phyloP scores from a whole-genome alignment of 1,140 invertebrate genomes.

The Euura lappo region DNA sequence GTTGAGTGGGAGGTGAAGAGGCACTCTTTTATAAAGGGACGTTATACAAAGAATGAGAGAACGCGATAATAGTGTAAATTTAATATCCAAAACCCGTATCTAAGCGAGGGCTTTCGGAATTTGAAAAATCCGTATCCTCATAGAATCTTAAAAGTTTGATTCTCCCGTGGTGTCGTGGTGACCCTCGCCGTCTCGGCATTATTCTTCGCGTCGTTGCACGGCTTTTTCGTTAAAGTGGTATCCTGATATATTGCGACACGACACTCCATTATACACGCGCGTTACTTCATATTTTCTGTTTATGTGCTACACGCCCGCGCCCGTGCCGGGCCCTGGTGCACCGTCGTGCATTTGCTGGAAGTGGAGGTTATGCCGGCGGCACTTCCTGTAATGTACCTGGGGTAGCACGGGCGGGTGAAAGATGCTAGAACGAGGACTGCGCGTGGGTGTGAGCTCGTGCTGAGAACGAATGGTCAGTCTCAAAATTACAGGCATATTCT shows the following conservation, averaged over 20 bases:
- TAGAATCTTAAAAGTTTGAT: not conserved
- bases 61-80: not conserved
- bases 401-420: not conserved
- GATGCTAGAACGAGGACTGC: not conserved
- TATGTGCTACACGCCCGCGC: not conserved
- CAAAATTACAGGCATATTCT: not conserved
- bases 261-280: constrained; percentile 1
- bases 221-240: constrained; percentile 3
- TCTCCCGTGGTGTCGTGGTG: not conserved
- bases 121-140: not conserved
- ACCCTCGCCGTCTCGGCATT: not conserved
- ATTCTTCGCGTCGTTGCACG: not conserved
- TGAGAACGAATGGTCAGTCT: not conserved
- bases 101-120: not conserved
- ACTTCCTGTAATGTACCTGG: not conserved
- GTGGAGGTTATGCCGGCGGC: not conserved
- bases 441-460: constrained; percentile 1
- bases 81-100: not conserved
- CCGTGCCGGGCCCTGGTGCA: not conserved
- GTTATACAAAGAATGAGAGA: too few species aligned
- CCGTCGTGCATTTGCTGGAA: constrained; percentile 3
- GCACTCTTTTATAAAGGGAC: too few species aligned
- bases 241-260: constrained; percentile 1
- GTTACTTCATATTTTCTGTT: constrained; percentile 5
- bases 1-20: too few species aligned